phyloP scores from a whole-genome alignment of 2,888 invertebrate genomes.

The Stratiomys singularior region DNA sequence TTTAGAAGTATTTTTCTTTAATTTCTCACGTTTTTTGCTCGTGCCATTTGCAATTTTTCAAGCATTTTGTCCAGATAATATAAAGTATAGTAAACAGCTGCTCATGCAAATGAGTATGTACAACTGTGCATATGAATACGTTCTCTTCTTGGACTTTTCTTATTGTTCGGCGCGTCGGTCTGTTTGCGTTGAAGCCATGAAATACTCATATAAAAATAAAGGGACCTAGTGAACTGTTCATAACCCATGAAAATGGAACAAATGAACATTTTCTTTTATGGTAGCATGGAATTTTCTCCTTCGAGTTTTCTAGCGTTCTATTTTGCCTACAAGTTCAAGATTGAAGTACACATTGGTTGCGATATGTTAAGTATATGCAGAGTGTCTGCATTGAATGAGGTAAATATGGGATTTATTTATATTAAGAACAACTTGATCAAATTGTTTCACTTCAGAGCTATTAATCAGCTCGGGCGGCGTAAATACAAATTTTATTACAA shows the following conservation, averaged over 20 bases:
- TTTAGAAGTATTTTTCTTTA: background rate
- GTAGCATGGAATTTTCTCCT: background rate
- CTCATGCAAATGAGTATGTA: no score
- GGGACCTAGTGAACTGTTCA: constrained; percentile 20
- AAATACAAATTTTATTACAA: no score
- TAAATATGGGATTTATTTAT: background rate
- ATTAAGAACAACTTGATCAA: background rate
- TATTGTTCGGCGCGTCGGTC: no score
- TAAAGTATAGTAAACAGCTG: background rate
- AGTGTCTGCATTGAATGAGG: background rate
- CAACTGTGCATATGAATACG: no score
- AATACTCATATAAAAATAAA: background rate
- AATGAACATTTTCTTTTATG: constrained; percentile 14
- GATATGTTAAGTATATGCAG: background rate
- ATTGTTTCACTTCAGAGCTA: no score
- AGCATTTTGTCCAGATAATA: background rate
- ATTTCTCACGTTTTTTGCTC: background rate
- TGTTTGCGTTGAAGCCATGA: background rate
- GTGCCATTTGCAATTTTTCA: background rate
- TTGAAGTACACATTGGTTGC: constrained; percentile 1
- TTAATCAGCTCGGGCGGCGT: no score
- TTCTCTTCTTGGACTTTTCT: no score
- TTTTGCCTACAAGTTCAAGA: constrained; percentile 21
- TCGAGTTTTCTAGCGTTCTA: background rate
- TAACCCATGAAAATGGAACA: constrained; percentile 35